Percentiles rank a stretch among this genome's conserved stretches.
phyloP scores from a whole-genome alignment of 2,113 vertebrate genomes.

The Natator depressus region DNA sequence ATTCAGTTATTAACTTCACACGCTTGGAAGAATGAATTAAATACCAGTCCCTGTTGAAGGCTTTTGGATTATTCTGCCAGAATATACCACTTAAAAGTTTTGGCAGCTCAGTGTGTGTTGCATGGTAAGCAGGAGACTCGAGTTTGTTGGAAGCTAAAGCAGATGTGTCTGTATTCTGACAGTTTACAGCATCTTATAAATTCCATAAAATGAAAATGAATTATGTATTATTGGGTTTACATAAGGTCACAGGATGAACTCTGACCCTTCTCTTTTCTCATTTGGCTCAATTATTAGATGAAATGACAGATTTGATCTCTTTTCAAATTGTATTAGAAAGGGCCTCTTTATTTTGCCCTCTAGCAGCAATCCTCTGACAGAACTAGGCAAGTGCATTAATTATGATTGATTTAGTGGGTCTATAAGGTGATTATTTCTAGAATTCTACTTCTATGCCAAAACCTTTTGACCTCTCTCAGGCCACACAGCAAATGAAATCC shows the following conservation, averaged over 20 bases:
- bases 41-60: slow-evolving; percentile 66
- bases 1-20: slow-evolving; percentile 83
- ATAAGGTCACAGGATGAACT: slow-evolving; percentile 83
- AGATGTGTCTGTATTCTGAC: slow-evolving; percentile 61
- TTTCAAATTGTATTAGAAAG: slow-evolving; percentile 90
- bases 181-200: slow-evolving; percentile 78
- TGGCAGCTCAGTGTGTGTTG: slow-evolving; percentile 25
- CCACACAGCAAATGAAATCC: slow-evolving; percentile 92
- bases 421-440: slow-evolving; percentile 93
- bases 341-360: slow-evolving; percentile 86
- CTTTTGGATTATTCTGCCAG: slow-evolving; percentile 69
- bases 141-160: slow-evolving; percentile 42
- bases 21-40: slow-evolving; percentile 83
- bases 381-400: slow-evolving; percentile 91
- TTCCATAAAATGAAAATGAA: slow-evolving; percentile 84
- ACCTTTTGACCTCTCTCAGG: slow-evolving; percentile 94
- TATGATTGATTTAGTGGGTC: slow-evolving; percentile 96
- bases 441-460: slow-evolving; percentile 88
- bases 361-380: slow-evolving; percentile 88
- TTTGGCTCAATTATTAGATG: slow-evolving; percentile 92
- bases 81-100: slow-evolving; percentile 67
- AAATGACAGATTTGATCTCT: slow-evolving; percentile 94
- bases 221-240: slow-evolving; percentile 84
- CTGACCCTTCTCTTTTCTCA: slow-evolving; percentile 84
- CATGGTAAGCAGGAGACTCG: background rate